Evolutionary conservation across 1,140 invertebrate species (phyloP).

Genomic region (Zaprionus ornatus): DNA sequence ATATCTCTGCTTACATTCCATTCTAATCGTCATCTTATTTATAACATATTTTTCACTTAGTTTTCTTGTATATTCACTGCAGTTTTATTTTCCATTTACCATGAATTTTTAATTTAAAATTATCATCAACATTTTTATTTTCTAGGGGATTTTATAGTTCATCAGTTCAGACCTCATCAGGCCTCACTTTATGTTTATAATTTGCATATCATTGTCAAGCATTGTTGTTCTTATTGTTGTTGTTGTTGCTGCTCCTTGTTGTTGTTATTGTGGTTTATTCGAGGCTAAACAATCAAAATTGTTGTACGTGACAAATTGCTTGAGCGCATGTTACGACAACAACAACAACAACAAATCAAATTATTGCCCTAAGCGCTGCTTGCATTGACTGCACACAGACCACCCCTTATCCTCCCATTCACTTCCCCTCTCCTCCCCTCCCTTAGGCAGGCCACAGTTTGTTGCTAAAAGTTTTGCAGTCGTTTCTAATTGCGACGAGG

Average conservation of each 20-base stretch:
- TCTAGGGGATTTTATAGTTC: constrained; percentile 4
- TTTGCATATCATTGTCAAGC: constrained; percentile 22
- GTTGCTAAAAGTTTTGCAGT: constrained; percentile 60
- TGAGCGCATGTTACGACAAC: constrained; percentile 68
- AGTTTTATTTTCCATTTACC: no score
- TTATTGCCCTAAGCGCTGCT: constrained; percentile 61
- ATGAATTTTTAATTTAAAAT: no score
- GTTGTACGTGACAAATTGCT: constrained; percentile 83
- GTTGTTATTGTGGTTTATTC: constrained; percentile 31
- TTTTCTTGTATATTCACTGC: no score
- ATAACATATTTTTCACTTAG: no score
- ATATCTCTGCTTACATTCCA: no score
- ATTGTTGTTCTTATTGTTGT: constrained; percentile 7
- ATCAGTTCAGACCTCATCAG: not conserved
- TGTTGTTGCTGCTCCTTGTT: constrained; percentile 4
- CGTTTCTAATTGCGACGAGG: constrained; percentile 67
- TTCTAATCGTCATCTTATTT: no score
- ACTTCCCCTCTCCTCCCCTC: not conserved
- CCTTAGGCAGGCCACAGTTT: constrained; percentile 2
- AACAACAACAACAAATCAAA: constrained; percentile 64
- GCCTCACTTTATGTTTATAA: not conserved
- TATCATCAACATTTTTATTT: not conserved
- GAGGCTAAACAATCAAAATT: constrained; percentile 74
- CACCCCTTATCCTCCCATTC: not conserved
- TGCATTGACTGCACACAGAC: constrained; percentile 24